These are phyloP conservation scores for Ellobius talpinus DNA, from an alignment of 2,113 vertebrate genomes.

Conservation along the genomic window DNA sequence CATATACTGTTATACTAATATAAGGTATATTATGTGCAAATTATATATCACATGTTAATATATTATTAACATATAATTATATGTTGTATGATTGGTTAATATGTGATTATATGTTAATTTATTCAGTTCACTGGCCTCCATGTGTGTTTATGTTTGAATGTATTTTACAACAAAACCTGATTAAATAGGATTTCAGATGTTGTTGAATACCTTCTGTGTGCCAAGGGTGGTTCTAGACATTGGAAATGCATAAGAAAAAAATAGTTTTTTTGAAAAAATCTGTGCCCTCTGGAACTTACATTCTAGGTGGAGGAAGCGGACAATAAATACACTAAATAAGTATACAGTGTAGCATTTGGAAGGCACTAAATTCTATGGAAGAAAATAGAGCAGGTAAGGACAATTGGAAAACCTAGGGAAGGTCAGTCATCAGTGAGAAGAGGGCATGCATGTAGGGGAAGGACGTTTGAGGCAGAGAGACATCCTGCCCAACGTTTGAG, in stretches of 20 bases:
- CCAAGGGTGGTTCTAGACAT: neutral
- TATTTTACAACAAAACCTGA: constrained; percentile 45
- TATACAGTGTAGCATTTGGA: neutral
- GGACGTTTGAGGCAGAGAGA: neutral
- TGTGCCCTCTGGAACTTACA: neutral
- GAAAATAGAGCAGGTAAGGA: neutral
- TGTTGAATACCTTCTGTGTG: neutral
- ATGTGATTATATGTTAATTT: neutral
- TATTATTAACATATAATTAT: constrained; percentile 62
- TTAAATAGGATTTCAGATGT: constrained; percentile 35
- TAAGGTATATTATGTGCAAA: constrained; percentile 40
- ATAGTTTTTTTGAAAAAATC: neutral
- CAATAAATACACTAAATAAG: neutral
- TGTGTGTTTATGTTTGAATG: constrained; percentile 55
- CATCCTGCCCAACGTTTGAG: neutral
- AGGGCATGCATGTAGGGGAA: neutral
- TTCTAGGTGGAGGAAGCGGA: neutral
- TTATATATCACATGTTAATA: constrained; percentile 45
- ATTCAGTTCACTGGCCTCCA: constrained; percentile 36
- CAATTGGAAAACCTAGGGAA: neutral
- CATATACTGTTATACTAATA: neutral
- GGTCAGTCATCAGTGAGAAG: neutral
- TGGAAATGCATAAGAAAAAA: neutral
- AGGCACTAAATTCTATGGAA: neutral
- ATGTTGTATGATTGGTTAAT: neutral